Evolutionary conservation across 2,113 vertebrate species (phyloP).

Genomic region (Embiotoca jacksoni): DNA sequence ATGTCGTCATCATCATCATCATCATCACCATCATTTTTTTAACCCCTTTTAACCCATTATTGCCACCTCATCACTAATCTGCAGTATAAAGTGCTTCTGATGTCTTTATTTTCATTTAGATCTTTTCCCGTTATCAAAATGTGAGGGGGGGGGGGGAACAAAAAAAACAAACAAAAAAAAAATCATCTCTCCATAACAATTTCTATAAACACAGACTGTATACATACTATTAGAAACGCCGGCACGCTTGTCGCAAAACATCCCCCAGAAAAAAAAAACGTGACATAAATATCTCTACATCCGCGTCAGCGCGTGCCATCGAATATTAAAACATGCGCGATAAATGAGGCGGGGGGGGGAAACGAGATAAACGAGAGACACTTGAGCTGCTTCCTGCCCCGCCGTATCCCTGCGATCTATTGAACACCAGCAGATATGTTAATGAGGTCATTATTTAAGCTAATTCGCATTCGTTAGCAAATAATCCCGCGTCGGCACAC

Average conservation of each 20-base stretch:
- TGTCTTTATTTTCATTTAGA: too few relatives aligned
- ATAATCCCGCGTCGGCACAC: constrained; percentile 71
- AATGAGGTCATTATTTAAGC: constrained; percentile 79
- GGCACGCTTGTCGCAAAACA: constrained; percentile 15
- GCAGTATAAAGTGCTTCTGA: too few relatives aligned
- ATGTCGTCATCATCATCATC: too few relatives aligned
- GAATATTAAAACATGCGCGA: constrained; percentile 54
- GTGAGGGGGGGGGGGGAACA: too few relatives aligned
- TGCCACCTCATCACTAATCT: too few relatives aligned
- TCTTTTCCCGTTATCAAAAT: not conserved
- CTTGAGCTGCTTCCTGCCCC: constrained; percentile 69
- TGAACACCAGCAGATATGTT: constrained; percentile 71
- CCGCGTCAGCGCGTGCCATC: constrained; percentile 31
- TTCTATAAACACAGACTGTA: not conserved
- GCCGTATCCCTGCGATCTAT: constrained; percentile 71
- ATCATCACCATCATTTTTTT: too few relatives aligned
- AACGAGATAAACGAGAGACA: constrained; percentile 63
- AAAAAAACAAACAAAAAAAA: too few relatives aligned
- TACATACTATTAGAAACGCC: constrained; percentile 66
- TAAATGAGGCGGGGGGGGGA: constrained; percentile 44
- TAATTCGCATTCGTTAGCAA: constrained; percentile 76
- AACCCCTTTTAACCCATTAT: too few relatives aligned
- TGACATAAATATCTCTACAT: constrained; percentile 39
- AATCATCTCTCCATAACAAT: not conserved
- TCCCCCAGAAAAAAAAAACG: constrained; percentile 30